These are phyloP conservation scores for Parelbella ahira DNA, from an alignment of 2,888 invertebrate genomes.

Conservation along the genomic window DNA sequence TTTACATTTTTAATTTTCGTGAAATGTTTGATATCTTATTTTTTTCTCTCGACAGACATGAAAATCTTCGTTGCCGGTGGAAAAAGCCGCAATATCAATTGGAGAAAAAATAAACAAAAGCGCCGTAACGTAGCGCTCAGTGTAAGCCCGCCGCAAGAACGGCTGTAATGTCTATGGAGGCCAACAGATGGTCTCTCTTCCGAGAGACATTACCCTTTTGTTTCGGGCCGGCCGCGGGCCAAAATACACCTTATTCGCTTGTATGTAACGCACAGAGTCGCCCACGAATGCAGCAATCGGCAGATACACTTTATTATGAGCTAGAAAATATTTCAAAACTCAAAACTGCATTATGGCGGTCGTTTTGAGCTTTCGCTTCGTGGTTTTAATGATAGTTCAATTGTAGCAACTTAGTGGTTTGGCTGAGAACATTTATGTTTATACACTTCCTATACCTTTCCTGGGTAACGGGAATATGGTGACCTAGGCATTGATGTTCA, in stretches of 20 bases:
- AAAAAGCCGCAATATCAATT: constrained; percentile 12
- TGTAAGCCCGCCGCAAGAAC: constrained; percentile 50
- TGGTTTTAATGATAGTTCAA: constrained; percentile 24
- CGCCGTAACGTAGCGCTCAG: constrained; percentile 33
- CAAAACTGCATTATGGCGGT: constrained; percentile 47
- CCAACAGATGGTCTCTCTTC: constrained; percentile 67
- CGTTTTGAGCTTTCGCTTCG: constrained; percentile 21
- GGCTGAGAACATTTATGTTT: constrained; percentile 5
- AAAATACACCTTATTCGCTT: constrained; percentile 15
- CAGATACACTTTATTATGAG: constrained; percentile 31
- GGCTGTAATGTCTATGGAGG: constrained; percentile 63
- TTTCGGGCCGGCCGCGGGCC: constrained; percentile 44
- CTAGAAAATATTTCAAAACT: constrained; percentile 60
- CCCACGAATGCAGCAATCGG: neutral
- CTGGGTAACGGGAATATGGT: too few species aligned
- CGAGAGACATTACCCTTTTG: constrained; percentile 65
- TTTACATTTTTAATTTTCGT: too few species aligned
- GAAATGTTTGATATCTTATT: neutral
- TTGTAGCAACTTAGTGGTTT: constrained; percentile 13
- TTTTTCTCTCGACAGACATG: neutral
- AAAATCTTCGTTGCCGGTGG: neutral
- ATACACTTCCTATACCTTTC: too few species aligned
- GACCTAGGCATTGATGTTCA: too few species aligned
- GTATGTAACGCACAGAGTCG: neutral
- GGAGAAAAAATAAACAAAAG: constrained; percentile 26